Base-by-base conservation (phyloP, 2,113 vertebrate genomes). In the Poecile atricapillus region DNA sequence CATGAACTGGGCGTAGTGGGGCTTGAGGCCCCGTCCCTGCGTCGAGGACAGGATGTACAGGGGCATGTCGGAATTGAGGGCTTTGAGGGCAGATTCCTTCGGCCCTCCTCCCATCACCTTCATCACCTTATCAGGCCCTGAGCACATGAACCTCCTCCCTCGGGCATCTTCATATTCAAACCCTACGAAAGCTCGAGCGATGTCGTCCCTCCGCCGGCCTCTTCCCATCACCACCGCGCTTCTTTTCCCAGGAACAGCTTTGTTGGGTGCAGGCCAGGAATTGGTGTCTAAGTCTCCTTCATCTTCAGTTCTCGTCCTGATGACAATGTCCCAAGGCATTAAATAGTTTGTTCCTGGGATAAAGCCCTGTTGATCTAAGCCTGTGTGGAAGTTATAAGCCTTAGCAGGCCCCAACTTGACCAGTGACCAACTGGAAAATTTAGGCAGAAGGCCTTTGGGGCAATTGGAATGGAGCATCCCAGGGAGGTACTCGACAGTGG, bases 391-490 rank as follows among this genome's bases (percentile, higher is more conserved):
- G 97, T 99, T 99, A 35, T 99, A 99, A 10, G 98, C 98, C 93
- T 99, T 99, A 64, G 99, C 99, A 35, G 99, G 98, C 15, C 99
- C 99, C 78, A 99, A 98, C 93, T 99, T 99, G 87, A 99, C 98
- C 94, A 99, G 97, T 2, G 99, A 99, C 99, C 99, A 99, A 60
- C 99, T 99, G 90, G 99, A 99, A 97, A 99, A 99, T 94, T 99
- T 99, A 47, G 99, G 99, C 55, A 99, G 97, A 39, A 99, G 98
- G 31, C 99, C 99, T 92, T 99, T 99, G 33, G 98, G 98, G 87
- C 99, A 99, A 65, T 98, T 99, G 2, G 99, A 99, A 96, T 99
- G 99, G 79, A 99, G 98, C 99, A 99, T 99, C 30, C 99, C 99
- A 1, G 99, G 99, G 5, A 99, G 98, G 90, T 99, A 99, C 94